A percentile compares a stretch with the other conserved stretches of the same genome.
Conservation (phyloP, 1,140 invertebrate genomes). For the Aphelinus certus region DNA sequence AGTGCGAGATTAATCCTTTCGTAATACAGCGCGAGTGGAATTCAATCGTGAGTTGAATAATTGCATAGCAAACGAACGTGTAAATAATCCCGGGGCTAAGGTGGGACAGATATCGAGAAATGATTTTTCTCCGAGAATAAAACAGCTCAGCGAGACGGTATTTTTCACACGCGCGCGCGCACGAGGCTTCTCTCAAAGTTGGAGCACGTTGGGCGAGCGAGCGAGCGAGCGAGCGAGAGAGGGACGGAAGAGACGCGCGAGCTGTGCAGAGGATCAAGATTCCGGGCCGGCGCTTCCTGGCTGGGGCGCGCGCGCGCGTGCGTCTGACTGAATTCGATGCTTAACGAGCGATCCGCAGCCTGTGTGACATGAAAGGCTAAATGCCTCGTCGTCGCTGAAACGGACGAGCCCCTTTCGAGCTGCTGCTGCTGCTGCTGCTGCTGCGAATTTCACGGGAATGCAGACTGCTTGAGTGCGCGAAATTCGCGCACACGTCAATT, state of each 20-base stretch:
- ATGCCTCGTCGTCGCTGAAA: slow-evolving; percentile 15
- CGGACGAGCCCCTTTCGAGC: slow-evolving; percentile 20
- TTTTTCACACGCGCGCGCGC: too few species aligned
- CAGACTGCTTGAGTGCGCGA: background rate
- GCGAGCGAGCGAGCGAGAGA: background rate
- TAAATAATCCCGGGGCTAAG: too few species aligned
- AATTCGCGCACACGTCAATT: background rate
- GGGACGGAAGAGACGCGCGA: background rate
- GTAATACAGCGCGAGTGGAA: too few species aligned
- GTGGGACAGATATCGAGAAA: too few species aligned
- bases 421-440: too few species aligned
- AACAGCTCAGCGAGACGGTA: too few species aligned
- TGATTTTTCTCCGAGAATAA: too few species aligned
- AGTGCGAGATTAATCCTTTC: too few species aligned
- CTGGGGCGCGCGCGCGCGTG: background rate
- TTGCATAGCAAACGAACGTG: too few species aligned
- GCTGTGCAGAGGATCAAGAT: slow-evolving; percentile 23
- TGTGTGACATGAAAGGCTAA: slow-evolving; percentile 25
- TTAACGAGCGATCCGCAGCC: slow-evolving; percentile 32
- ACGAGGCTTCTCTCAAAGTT: too few species aligned
- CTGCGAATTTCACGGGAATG: slow-evolving; percentile 15
- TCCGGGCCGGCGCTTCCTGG: slow-evolving; percentile 1
- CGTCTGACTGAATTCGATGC: slow-evolving; percentile 32
- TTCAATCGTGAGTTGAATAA: too few species aligned
- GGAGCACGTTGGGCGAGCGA: background rate